phyloP scores from a whole-genome alignment of 2,888 invertebrate species.

The Brachylomia viminalis region DNA sequence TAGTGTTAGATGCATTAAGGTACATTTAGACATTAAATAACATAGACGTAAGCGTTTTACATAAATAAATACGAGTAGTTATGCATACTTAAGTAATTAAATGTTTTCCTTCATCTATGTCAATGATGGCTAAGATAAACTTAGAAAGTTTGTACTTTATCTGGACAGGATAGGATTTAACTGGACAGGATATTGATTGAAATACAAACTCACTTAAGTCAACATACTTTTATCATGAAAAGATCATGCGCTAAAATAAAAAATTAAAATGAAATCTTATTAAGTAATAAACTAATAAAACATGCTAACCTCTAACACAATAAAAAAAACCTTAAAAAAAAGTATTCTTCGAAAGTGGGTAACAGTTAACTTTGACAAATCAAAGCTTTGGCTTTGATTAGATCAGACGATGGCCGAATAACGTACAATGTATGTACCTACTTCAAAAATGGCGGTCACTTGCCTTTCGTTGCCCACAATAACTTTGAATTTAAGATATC shows the following conservation, averaged over 20 bases:
- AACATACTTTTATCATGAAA: background rate
- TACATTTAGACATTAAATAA: too few relatives aligned
- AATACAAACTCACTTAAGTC: constrained; percentile 1
- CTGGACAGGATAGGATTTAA: too few relatives aligned
- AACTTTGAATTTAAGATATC: constrained; percentile 38
- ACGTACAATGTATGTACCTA: too few relatives aligned
- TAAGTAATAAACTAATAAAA: background rate
- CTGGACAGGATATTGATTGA: background rate
- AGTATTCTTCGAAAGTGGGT: background rate
- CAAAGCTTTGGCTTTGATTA: constrained; percentile 47
- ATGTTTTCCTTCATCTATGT: too few relatives aligned
- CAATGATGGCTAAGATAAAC: too few relatives aligned
- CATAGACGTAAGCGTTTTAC: too few relatives aligned
- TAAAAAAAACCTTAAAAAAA: too few relatives aligned
- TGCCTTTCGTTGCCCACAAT: constrained; percentile 24
- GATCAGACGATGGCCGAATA: constrained; percentile 43
- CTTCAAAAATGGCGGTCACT: constrained; percentile 41
- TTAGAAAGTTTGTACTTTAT: too few relatives aligned
- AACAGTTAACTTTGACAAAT: constrained; percentile 31
- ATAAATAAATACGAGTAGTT: too few relatives aligned
- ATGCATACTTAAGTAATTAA: too few relatives aligned
- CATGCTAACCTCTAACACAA: background rate
- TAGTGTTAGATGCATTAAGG: too few relatives aligned
- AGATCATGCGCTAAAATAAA: constrained; percentile 26
- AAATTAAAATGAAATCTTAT: background rate